These are phyloP conservation scores for Plagiodera versicolora DNA, from an alignment of 2,888 invertebrate species.

Conservation along the genomic window DNA sequence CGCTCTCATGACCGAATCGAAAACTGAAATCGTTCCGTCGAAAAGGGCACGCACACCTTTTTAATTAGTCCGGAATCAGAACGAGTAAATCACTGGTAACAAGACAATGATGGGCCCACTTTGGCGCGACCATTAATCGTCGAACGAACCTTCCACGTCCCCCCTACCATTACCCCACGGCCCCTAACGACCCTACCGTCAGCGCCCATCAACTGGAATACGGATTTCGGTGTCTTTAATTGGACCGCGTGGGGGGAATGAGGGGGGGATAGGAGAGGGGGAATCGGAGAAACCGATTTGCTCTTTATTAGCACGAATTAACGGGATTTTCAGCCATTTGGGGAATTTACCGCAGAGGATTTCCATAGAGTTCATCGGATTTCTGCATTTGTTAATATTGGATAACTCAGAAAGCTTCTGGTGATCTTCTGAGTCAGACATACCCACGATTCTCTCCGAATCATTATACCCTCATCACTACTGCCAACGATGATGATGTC, in stretches of 20 bases:
- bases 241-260: not conserved
- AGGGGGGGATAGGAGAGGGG: not conserved
- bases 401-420: too few species aligned
- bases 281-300: not conserved
- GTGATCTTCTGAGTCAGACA: too few species aligned
- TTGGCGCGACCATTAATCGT: conserved; percentile 43
- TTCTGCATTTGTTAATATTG: too few species aligned
- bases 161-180: conserved; percentile 18
- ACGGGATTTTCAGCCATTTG: not conserved
- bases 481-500: too few species aligned
- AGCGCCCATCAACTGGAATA: conserved; percentile 22
- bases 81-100: conserved; percentile 44
- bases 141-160: too few species aligned
- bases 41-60: conserved; percentile 30
- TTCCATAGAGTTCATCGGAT: too few species aligned
- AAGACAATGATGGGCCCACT: conserved; percentile 44
- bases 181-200: conserved; percentile 35
- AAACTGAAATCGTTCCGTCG: conserved; percentile 19
- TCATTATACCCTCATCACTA: too few species aligned
- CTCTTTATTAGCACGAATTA: not conserved
- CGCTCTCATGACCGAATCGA: conserved; percentile 3
- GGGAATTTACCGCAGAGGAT: too few species aligned
- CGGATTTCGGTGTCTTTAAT: conserved; percentile 20
- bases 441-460: too few species aligned
- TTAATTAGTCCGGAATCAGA: conserved; percentile 39